These are phyloP conservation scores for Nomia melanderi DNA, from an alignment of 1,140 invertebrate genomes.

Conservation along the genomic window DNA sequence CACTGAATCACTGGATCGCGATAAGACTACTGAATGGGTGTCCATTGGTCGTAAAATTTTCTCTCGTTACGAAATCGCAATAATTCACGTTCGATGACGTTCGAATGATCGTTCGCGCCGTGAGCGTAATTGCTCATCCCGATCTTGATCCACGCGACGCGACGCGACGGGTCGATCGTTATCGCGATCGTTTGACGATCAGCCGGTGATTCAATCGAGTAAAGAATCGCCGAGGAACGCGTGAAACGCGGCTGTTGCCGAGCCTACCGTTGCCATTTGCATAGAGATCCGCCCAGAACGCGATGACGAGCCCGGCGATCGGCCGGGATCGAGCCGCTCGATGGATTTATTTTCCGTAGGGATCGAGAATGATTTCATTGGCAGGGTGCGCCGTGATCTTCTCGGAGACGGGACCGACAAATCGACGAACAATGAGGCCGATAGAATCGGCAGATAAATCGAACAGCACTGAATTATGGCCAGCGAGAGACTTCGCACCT, in stretches of 20 bases:
- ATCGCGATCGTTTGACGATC: neutral
- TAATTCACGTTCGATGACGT: too few species aligned
- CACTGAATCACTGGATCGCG: too few species aligned
- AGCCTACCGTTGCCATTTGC: constrained; percentile 41
- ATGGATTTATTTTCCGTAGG: constrained; percentile 13
- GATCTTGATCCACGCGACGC: constrained; percentile 1
- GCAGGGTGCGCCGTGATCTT: constrained; percentile 39
- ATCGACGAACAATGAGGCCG: neutral
- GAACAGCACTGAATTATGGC: neutral
- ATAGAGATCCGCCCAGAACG: constrained; percentile 43
- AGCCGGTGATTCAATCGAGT: constrained; percentile 5
- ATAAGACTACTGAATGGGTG: too few species aligned
- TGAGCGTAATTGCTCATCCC: neutral
- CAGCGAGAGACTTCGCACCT: too few species aligned
- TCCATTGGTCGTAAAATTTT: too few species aligned
- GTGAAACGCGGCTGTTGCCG: constrained; percentile 18
- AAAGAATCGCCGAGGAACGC: neutral
- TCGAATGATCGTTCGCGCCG: neutral
- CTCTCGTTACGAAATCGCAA: too few species aligned
- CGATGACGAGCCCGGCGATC: constrained; percentile 43
- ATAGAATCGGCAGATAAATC: neutral
- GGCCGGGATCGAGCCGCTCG: neutral
- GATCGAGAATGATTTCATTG: constrained; percentile 43
- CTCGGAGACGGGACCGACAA: neutral
- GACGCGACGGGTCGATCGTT: neutral